phyloP scores from a whole-genome alignment of 2,797 vertebrate genomes.

The Darevskia mixta region DNA sequence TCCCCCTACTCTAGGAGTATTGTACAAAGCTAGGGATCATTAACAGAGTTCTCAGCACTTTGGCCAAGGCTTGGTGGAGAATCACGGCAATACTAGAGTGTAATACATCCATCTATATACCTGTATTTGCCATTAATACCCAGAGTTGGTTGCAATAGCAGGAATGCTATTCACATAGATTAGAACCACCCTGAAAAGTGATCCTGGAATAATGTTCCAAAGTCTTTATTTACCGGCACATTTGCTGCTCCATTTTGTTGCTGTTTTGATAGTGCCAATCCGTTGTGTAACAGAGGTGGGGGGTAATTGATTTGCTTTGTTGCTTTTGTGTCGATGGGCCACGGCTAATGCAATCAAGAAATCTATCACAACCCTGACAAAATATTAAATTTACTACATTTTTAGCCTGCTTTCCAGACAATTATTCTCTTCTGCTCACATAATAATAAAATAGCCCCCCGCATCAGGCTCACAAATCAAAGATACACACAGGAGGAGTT shows the following conservation, averaged over 20 bases:
- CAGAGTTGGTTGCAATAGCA: not conserved
- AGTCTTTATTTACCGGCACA: not conserved
- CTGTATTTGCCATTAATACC: not conserved
- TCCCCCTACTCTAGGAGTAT: not conserved
- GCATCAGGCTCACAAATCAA: too few species aligned
- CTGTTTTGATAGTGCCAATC: not conserved
- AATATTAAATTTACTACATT: not conserved
- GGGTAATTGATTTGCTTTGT: not conserved
- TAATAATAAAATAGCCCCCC: too few species aligned
- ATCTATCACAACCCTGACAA: not conserved
- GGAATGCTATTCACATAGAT: not conserved
- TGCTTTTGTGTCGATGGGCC: not conserved
- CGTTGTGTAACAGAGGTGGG: too few species aligned
- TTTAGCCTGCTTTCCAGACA: too few species aligned
- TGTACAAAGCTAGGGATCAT: not conserved
- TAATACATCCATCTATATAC: not conserved
- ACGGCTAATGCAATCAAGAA: constrained; percentile 1
- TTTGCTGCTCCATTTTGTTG: not conserved
- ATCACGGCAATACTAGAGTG: not conserved
- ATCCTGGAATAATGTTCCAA: not conserved
- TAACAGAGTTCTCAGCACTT: not conserved
- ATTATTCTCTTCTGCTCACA: too few species aligned
- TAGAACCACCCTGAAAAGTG: not conserved
- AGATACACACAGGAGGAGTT: too few species aligned
- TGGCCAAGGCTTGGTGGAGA: not conserved